A percentile compares a stretch with the other conserved stretches of the same genome.
phyloP scores from a whole-genome alignment of 1,140 invertebrate species.

The Lutraria rhynchaena region DNA sequence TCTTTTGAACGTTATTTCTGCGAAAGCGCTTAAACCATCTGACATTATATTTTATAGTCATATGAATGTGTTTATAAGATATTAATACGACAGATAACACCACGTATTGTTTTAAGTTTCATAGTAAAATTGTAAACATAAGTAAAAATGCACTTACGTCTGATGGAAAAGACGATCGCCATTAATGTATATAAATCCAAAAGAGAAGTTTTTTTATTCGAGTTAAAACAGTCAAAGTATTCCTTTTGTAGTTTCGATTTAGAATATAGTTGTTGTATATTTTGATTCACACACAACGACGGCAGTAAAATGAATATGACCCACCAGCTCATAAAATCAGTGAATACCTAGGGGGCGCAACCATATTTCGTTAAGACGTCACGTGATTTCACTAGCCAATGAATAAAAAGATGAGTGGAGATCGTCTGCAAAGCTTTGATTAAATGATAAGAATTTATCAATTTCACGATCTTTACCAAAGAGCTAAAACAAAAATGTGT shows the following conservation, averaged over 20 bases:
- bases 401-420: background rate
- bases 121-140: background rate
- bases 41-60: slow-evolving; percentile 49
- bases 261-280: slow-evolving; percentile 32
- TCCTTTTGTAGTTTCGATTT: slow-evolving; percentile 31
- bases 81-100: slow-evolving; percentile 14
- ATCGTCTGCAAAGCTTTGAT: slow-evolving; percentile 22
- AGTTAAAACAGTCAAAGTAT: slow-evolving; percentile 6
- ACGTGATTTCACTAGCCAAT: slow-evolving; percentile 49
- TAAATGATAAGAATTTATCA: background rate
- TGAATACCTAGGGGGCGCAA: slow-evolving; percentile 56
- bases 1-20: slow-evolving; percentile 49
- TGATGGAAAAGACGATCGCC: slow-evolving; percentile 20
- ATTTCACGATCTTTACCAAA: too few species aligned
- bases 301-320: slow-evolving; percentile 56
- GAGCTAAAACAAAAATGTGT: too few species aligned
- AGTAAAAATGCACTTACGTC: slow-evolving; percentile 38
- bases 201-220: slow-evolving; percentile 19
- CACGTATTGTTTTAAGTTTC: background rate
- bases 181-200: slow-evolving; percentile 44
- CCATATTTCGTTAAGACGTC: slow-evolving; percentile 26
- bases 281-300: slow-evolving; percentile 34
- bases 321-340: slow-evolving; percentile 40
- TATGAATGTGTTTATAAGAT: slow-evolving; percentile 33
- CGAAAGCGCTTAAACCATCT: slow-evolving; percentile 22